Percentiles rank a stretch among this genome's conserved stretches.
These are phyloP conservation scores for Acipenser oxyrinchus DNA, from an alignment of 2,797 vertebrate species.

Conservation along the genomic window DNA sequence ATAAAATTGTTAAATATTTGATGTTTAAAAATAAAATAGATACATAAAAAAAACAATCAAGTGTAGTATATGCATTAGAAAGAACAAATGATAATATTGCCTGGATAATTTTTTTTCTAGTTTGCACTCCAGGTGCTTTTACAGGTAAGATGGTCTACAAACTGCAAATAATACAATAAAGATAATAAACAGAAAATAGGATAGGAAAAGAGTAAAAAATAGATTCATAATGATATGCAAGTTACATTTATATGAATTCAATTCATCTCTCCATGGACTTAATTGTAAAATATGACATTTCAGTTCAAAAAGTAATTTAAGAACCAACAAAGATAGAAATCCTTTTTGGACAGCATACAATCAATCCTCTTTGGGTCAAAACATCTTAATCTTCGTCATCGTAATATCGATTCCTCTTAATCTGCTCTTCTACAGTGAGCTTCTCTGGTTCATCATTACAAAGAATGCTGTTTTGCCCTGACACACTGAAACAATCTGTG, in stretches of 20 bases:
- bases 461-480: background rate
- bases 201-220: conserved; percentile 31
- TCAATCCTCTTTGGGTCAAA: background rate
- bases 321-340: background rate
- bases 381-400: conserved; percentile 38
- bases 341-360: background rate
- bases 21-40: conserved; percentile 53
- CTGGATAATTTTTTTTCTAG: conserved; percentile 47
- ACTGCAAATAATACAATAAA: conserved; percentile 39
- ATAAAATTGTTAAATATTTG: conserved; percentile 48
- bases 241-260: conserved; percentile 27
- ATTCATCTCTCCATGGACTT: conserved; percentile 46
- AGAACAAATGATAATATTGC: conserved; percentile 46
- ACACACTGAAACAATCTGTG: conserved; percentile 21
- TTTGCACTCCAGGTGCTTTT: conserved; percentile 67
- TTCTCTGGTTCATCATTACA: conserved; percentile 29
- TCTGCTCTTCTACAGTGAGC: conserved; percentile 67
- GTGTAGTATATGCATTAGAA: conserved; percentile 52
- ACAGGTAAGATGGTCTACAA: conserved; percentile 42
- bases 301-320: conserved; percentile 20
- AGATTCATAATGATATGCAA: conserved; percentile 36
- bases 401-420: conserved; percentile 70
- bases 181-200: conserved; percentile 42
- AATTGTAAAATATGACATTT: conserved; percentile 21
- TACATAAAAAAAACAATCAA: conserved; percentile 44